Evolutionary conservation across 1,140 invertebrate species (phyloP).

Genomic region (Calliphora vicina): DNA sequence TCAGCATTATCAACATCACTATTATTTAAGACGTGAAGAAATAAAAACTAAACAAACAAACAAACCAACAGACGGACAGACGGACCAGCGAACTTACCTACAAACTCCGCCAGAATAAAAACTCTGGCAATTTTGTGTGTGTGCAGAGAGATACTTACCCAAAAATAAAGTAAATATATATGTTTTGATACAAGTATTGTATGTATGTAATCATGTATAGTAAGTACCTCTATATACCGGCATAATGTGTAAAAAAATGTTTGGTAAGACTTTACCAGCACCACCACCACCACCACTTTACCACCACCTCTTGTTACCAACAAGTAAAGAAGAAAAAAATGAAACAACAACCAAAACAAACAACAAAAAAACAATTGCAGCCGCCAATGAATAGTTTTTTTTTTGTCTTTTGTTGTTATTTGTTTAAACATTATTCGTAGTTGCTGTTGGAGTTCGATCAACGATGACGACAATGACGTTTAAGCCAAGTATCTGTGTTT

Average conservation of each 20-base stretch:
- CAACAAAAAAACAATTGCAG: not conserved
- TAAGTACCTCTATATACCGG: conserved; percentile 5
- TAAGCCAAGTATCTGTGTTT: not conserved
- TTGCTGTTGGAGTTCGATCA: conserved; percentile 25
- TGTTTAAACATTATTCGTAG: not conserved
- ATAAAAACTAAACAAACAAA: not conserved
- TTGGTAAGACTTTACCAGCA: not conserved
- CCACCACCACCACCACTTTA: not conserved
- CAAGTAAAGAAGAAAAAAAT: too few relatives aligned
- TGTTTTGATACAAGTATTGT: too few relatives aligned
- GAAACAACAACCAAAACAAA: not conserved
- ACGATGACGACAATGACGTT: conserved; percentile 20
- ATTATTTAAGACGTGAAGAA: conserved; percentile 10
- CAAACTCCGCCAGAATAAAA: not conserved
- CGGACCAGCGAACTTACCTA: not conserved
- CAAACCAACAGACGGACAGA: not conserved
- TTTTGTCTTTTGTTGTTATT: not conserved
- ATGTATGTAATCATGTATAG: not conserved
- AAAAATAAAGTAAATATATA: not conserved
- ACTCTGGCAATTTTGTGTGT: not conserved
- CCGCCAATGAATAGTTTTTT: conserved; percentile 13
- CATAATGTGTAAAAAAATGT: not conserved
- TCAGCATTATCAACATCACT: not conserved
- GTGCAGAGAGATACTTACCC: not conserved
- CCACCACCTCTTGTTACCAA: not conserved